Evolutionary conservation across 2,113 vertebrate species (phyloP).

Genomic region (Ivindomyrus marchei): DNA sequence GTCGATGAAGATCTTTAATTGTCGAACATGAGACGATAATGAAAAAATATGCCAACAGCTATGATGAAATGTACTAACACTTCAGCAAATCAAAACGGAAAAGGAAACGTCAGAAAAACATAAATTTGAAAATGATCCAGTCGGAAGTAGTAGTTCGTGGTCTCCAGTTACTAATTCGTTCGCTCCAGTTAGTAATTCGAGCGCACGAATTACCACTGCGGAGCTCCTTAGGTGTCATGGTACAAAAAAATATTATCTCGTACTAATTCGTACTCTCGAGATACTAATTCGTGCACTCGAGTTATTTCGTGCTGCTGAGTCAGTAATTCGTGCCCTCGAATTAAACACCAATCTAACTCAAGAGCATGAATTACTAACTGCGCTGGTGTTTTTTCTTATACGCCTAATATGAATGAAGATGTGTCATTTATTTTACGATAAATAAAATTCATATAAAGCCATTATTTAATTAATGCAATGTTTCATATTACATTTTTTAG

Average conservation of each 20-base stretch:
- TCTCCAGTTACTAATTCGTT: too few species aligned
- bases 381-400: not conserved
- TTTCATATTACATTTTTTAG: not conserved
- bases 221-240: too few species aligned
- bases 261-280: too few species aligned
- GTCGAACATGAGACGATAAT: not conserved
- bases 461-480: not conserved
- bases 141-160: not conserved
- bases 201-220: too few species aligned
- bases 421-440: not conserved
- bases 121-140: not conserved
- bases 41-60: not conserved
- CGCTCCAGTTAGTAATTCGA: too few species aligned
- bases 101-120: not conserved
- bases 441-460: not conserved
- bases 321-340: too few species aligned
- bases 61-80: not conserved
- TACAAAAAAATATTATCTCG: too few species aligned
- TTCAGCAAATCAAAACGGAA: not conserved
- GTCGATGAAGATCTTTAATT: not conserved
- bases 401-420: not conserved
- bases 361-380: too few species aligned
- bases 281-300: too few species aligned
- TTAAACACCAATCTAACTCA: too few species aligned
- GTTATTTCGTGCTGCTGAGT: too few species aligned